Evolutionary conservation across 2,888 invertebrate genomes (phyloP).

Genomic region (Folsomia manolachei): DNA sequence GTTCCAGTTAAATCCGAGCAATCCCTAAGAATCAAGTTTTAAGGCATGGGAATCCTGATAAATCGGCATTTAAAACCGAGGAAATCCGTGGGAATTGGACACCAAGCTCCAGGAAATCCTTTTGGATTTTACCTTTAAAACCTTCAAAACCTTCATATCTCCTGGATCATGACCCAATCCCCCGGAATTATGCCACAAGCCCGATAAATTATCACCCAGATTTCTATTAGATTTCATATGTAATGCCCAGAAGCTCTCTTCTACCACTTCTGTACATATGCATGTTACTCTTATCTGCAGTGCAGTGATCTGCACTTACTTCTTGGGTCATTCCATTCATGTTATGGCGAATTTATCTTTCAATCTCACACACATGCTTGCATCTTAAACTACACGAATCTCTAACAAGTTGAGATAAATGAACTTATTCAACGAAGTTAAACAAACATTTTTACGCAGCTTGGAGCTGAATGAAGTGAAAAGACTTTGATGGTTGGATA

Average conservation of each 20-base stretch:
- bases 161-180: slow-evolving; percentile 22
- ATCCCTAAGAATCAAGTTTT: slow-evolving; percentile 24
- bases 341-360: background rate
- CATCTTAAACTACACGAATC: too few species aligned
- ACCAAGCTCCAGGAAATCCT: slow-evolving; percentile 4
- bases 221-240: slow-evolving; percentile 24
- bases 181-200: slow-evolving; percentile 19
- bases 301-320: background rate
- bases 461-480: background rate
- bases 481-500: background rate
- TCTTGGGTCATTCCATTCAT: background rate
- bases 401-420: too few species aligned
- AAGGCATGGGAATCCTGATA: slow-evolving; percentile 11
- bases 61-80: slow-evolving; percentile 22
- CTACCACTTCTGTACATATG: too few species aligned
- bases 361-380: background rate
- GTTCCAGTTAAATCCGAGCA: slow-evolving; percentile 11
- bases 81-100: slow-evolving; percentile 23
- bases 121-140: slow-evolving; percentile 16
- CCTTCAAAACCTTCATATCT: slow-evolving; percentile 24
- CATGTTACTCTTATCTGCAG: background rate
- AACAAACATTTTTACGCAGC: too few species aligned
- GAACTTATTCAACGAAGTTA: too few species aligned
- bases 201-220: slow-evolving; percentile 23
- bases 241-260: slow-evolving; percentile 15